Conservation (phyloP, 2,888 invertebrate genomes). For the Epirrhoe tristata region DNA sequence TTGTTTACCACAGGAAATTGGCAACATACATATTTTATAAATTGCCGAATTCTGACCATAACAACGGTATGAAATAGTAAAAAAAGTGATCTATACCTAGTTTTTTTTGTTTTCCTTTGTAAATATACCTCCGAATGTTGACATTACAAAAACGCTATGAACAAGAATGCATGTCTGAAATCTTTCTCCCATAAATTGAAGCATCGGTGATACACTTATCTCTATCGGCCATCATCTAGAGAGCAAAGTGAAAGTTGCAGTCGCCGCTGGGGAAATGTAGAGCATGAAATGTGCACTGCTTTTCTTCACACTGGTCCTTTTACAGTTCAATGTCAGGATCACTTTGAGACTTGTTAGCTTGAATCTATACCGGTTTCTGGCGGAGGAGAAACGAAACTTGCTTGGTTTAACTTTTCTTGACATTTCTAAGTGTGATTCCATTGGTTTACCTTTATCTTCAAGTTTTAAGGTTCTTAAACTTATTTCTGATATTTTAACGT, state of each 20-base stretch:
- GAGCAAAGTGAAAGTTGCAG: conserved; percentile 48
- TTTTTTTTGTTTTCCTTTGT: too few relatives aligned
- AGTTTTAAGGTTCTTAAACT: too few relatives aligned
- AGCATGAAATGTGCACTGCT: conserved; percentile 17
- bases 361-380: neutral
- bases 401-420: neutral
- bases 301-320: neutral
- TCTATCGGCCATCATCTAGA: conserved; percentile 40
- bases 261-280: conserved; percentile 46
- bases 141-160: too few relatives aligned
- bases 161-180: too few relatives aligned
- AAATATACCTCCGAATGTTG: too few relatives aligned
- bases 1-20: too few relatives aligned
- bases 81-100: too few relatives aligned
- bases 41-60: too few relatives aligned
- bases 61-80: too few relatives aligned
- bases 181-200: conserved; percentile 18
- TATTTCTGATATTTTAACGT: too few relatives aligned
- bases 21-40: too few relatives aligned
- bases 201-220: conserved; percentile 38
- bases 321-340: conserved; percentile 3
- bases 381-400: neutral
- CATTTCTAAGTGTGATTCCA: neutral
- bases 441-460: neutral
- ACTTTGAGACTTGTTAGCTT: neutral